A percentile compares a stretch with the other conserved stretches of the same genome.
Evolutionary conservation across 2,113 vertebrate genomes (phyloP).

Genomic region (Sander vitreus): DNA sequence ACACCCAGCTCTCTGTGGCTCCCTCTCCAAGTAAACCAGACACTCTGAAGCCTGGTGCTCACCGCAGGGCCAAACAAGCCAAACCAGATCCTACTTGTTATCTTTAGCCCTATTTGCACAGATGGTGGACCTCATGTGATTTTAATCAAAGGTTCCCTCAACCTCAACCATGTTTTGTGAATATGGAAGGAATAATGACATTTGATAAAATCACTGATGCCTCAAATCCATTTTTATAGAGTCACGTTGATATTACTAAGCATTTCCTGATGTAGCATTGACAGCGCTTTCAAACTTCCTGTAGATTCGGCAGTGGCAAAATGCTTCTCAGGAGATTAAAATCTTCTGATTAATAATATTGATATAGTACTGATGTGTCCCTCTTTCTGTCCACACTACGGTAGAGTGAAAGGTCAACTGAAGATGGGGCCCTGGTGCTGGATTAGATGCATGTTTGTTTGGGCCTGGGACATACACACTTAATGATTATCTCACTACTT

Average conservation of each 20-base stretch:
- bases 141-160: slow-evolving; percentile 13
- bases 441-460: background rate
- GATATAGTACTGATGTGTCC: background rate
- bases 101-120: slow-evolving; percentile 57
- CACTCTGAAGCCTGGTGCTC: slow-evolving; percentile 44
- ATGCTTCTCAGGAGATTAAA: background rate
- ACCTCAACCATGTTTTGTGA: background rate
- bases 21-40: slow-evolving; percentile 33
- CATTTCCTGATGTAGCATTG: background rate
- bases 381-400: background rate
- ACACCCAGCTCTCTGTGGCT: slow-evolving; percentile 45
- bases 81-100: slow-evolving; percentile 51
- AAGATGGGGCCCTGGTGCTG: background rate
- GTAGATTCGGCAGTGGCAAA: background rate
- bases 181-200: background rate
- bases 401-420: background rate
- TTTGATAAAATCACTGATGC: background rate
- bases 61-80: slow-evolving; percentile 45
- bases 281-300: background rate
- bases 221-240: background rate
- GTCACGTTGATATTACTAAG: background rate
- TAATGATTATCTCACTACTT: background rate
- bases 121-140: slow-evolving; percentile 43
- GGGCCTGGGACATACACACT: background rate
- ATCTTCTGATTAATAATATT: background rate